phyloP scores from a whole-genome alignment of 2,888 invertebrate species.

The Mayetiola destructor region DNA sequence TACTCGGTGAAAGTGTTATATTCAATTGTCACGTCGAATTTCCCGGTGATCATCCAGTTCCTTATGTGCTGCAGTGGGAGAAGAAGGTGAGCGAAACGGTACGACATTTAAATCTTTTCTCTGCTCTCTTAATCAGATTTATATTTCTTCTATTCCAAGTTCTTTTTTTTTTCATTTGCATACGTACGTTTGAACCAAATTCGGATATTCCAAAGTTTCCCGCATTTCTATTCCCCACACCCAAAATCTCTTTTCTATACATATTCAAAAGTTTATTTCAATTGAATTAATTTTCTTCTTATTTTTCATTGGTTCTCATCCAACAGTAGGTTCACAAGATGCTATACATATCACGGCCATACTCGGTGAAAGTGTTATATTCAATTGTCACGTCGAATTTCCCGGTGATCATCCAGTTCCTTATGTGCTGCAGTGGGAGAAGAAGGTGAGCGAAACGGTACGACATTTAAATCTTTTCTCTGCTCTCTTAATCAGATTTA shows the following conservation, averaged over 20 bases:
- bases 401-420: conserved; percentile 90
- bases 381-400: conserved; percentile 96
- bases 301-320: no score
- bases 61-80: conserved; percentile 98
- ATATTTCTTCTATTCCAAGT: conserved; percentile 21
- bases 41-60: conserved; percentile 88
- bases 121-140: conserved; percentile 39
- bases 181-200: not conserved
- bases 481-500: conserved; percentile 39
- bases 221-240: no score
- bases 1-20: conserved; percentile 91
- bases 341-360: conserved; percentile 94
- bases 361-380: conserved; percentile 90
- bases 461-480: conserved; percentile 49
- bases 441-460: conserved; percentile 96
- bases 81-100: conserved; percentile 97
- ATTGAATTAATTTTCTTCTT: not conserved
- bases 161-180: no score
- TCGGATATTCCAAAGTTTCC: not conserved
- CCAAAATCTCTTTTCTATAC: not conserved
- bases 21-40: conserved; percentile 97
- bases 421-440: conserved; percentile 98
- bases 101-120: conserved; percentile 51
- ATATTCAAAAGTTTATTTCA: not conserved
- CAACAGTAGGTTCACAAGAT: conserved; percentile 46